Evolutionary conservation across 2,113 vertebrate species (phyloP).

Genomic region (Microtus ochrogaster): DNA sequence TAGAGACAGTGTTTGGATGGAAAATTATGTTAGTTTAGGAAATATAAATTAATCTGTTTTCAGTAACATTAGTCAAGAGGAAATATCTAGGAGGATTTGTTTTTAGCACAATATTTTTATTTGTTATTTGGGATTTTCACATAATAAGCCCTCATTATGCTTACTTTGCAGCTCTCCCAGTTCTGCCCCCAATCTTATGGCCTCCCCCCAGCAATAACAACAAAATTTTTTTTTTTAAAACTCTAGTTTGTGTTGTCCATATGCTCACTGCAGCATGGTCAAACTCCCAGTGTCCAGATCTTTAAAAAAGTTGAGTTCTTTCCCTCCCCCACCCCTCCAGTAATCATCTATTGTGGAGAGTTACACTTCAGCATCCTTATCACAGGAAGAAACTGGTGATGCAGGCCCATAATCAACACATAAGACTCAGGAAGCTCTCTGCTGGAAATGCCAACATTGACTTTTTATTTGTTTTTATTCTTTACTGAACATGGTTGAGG

Average conservation of each 20-base stretch:
- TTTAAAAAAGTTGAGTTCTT: not conserved
- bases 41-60: not conserved
- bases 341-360: not conserved
- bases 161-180: not conserved
- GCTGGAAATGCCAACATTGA: not conserved
- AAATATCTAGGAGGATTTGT: not conserved
- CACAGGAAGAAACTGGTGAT: not conserved
- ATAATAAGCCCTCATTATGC: not conserved
- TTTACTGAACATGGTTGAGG: conserved; percentile 2
- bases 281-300: not conserved
- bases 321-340: not conserved
- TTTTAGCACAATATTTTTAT: not conserved
- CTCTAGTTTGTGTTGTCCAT: not conserved
- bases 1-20: not conserved
- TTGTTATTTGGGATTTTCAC: not conserved
- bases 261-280: not conserved
- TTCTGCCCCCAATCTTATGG: not conserved
- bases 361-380: not conserved
- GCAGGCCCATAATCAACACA: conserved; percentile 56
- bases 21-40: not conserved
- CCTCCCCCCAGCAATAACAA: accelerated
- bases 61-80: not conserved
- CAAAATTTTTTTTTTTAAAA: too few relatives aligned
- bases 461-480: conserved; percentile 56
- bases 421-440: not conserved